Evolutionary conservation across 2,888 invertebrate species (phyloP).

Genomic region (Sipha maydis): DNA sequence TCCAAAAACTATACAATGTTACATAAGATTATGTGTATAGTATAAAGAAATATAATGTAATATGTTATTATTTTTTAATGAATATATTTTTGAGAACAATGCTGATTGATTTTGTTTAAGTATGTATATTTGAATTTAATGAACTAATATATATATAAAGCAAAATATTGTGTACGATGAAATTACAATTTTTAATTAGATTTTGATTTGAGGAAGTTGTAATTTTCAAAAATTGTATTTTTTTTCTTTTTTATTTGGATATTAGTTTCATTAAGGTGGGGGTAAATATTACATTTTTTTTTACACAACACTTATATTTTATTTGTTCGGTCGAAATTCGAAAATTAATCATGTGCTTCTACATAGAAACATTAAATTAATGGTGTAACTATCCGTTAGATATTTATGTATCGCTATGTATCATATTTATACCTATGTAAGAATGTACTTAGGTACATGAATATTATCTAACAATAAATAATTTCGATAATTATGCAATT

Average conservation of each 20-base stretch:
- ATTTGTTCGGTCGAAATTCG: not conserved
- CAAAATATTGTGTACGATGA: not conserved
- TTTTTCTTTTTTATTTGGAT: not conserved
- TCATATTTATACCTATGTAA: not conserved
- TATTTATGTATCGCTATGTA: not conserved
- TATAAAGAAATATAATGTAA: constrained; percentile 23
- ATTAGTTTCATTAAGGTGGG: not conserved
- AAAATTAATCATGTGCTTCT: not conserved
- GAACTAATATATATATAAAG: not conserved
- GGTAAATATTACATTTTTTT: not conserved
- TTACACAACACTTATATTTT: not conserved
- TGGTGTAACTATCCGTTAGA: not conserved
- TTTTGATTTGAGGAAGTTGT: not conserved
- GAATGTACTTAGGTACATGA: not conserved
- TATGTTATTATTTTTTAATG: constrained; percentile 8
- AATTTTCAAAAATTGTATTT: not conserved
- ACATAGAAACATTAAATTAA: not conserved
- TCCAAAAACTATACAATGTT: constrained; percentile 32
- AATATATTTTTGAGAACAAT: constrained; percentile 32
- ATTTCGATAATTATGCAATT: constrained; percentile 14
- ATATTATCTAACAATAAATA: not conserved
- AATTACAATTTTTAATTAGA: not conserved
- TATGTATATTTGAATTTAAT: not conserved
- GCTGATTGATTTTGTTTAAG: not conserved
- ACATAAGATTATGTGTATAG: not conserved